These are phyloP conservation scores for Callorhinus ursinus DNA, from an alignment of 2,113 vertebrate genomes.

Conservation along the genomic window DNA sequence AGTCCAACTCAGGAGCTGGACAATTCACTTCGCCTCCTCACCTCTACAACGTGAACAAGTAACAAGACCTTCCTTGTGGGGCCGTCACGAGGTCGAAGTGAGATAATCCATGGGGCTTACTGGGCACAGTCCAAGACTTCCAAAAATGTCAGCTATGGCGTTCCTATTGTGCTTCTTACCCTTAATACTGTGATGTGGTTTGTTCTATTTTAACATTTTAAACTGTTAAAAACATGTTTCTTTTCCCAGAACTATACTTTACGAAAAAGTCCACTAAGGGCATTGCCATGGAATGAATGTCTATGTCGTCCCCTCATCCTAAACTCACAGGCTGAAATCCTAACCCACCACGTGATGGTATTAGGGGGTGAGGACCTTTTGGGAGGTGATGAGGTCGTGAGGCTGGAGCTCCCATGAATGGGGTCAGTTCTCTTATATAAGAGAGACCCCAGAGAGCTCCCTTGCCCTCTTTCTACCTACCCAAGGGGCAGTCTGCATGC, in stretches of 20 bases:
- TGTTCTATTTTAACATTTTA: not conserved
- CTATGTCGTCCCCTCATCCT: not conserved
- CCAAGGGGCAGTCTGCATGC: fast-evolving
- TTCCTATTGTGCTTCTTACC: not conserved
- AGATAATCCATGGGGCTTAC: too few species aligned
- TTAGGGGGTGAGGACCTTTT: not conserved
- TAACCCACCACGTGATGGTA: not conserved
- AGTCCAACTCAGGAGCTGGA: not conserved
- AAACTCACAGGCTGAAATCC: not conserved
- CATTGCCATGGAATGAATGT: not conserved
- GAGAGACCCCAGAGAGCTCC: not conserved
- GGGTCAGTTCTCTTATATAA: not conserved
- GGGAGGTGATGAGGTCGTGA: not conserved
- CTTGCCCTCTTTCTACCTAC: not conserved
- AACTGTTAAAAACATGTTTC: not conserved
- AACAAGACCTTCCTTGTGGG: not conserved
- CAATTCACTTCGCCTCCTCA: not conserved
- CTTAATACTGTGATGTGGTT: not conserved
- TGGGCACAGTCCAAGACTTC: not conserved
- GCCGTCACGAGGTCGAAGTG: not conserved
- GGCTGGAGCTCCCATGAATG: too few species aligned
- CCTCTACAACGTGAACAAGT: not conserved
- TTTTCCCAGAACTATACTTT: not conserved
- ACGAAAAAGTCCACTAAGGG: not conserved
- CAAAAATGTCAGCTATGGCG: not conserved